Evolutionary conservation across 1,140 invertebrate genomes (phyloP).

Genomic region (Phenacoccus solenopsis): DNA sequence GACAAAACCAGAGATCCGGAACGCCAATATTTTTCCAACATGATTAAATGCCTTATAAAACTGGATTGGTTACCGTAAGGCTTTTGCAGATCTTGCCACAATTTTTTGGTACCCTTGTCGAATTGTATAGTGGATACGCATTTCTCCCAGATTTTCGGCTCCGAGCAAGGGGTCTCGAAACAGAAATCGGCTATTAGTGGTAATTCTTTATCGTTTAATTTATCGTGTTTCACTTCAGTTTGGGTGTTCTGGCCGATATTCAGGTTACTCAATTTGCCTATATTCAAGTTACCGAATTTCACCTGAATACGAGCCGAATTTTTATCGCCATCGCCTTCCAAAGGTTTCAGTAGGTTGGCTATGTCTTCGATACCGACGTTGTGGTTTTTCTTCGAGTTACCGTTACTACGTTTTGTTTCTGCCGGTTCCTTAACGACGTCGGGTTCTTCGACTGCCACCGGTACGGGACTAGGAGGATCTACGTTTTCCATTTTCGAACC

Average conservation of each 20-base stretch:
- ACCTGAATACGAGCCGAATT: conserved; percentile 26
- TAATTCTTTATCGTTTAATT: conserved; percentile 66
- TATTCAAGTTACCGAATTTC: conserved; percentile 29
- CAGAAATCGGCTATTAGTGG: conserved; percentile 57
- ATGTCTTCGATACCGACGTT: conserved; percentile 22
- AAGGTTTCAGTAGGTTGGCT: conserved; percentile 19
- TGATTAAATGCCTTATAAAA: conserved; percentile 62
- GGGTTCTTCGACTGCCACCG: too few species aligned
- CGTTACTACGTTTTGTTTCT: too few species aligned
- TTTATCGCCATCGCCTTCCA: conserved; percentile 7
- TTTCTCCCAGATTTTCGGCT: conserved; percentile 49
- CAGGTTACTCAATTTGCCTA: conserved; percentile 27
- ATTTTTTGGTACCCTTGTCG: conserved; percentile 58
- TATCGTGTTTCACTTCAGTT: conserved; percentile 27
- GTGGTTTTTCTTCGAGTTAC: background rate
- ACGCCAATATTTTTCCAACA: conserved; percentile 60
- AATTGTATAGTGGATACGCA: conserved; percentile 64
- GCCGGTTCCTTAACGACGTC: too few species aligned
- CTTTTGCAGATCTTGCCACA: conserved; percentile 67
- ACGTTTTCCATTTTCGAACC: background rate
- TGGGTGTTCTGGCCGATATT: conserved; percentile 27
- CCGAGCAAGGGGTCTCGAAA: conserved; percentile 33
- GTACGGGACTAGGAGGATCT: background rate
- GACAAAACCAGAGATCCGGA: conserved; percentile 60
- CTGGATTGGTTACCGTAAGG: conserved; percentile 74